phyloP scores from a whole-genome alignment of 2,888 invertebrate genomes.

The Leptopilina syphax region DNA sequence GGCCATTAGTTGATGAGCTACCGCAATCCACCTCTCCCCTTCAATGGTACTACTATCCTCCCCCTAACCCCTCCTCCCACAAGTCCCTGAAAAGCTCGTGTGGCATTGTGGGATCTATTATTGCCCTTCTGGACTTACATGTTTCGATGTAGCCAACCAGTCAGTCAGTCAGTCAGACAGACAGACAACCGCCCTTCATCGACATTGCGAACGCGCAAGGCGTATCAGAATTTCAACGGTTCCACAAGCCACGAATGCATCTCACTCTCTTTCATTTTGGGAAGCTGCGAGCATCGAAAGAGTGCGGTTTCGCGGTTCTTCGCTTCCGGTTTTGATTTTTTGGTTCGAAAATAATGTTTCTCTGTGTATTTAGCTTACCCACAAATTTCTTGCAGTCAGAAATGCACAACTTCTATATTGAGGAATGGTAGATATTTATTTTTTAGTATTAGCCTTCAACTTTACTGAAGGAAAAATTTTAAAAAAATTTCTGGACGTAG shows the following conservation, averaged over 20 bases:
- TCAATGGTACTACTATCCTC: constrained; percentile 48
- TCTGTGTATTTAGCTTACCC: constrained; percentile 5
- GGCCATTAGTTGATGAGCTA: constrained; percentile 77
- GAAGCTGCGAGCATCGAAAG: constrained; percentile 52
- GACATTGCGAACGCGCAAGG: constrained; percentile 49
- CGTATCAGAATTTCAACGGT: constrained; percentile 48
- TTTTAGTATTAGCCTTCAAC: too few relatives aligned
- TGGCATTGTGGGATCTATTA: constrained; percentile 74
- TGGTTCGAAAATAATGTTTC: constrained; percentile 43
- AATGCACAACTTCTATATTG: constrained; percentile 6
- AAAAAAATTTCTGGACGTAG: too few relatives aligned
- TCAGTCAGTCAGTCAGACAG: constrained; percentile 47
- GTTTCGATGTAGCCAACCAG: constrained; percentile 66
- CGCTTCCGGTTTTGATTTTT: constrained; percentile 56
- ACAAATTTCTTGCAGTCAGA: constrained; percentile 39
- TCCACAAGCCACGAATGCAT: constrained; percentile 37
- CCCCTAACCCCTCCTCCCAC: constrained; percentile 33
- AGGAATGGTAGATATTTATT: too few relatives aligned
- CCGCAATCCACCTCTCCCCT: constrained; percentile 63
- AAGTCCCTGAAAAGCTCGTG: constrained; percentile 69
- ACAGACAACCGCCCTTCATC: constrained; percentile 55
- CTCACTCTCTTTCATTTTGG: constrained; percentile 53
- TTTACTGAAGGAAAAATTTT: too few relatives aligned
- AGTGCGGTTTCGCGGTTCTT: constrained; percentile 61
- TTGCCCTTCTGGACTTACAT: constrained; percentile 72